Conservation (phyloP, 2,113 vertebrate genomes). For the Petrocephalus microphthalmus region DNA sequence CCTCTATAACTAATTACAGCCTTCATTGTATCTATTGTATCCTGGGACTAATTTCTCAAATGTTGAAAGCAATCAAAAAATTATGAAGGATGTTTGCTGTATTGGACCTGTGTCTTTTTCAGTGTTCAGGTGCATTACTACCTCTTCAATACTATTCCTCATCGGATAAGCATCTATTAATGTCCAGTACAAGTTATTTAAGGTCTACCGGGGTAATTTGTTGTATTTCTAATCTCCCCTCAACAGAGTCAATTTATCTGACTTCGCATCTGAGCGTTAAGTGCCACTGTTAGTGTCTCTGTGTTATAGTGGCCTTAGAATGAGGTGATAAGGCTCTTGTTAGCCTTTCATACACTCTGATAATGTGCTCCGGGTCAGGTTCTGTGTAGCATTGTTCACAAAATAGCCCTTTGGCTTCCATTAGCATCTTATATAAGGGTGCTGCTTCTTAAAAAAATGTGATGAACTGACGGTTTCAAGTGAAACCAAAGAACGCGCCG, state of each 20-base stretch:
- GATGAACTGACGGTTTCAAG: neutral
- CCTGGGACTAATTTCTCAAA: neutral
- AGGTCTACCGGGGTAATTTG: neutral
- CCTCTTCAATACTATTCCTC: neutral
- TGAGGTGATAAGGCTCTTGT: neutral
- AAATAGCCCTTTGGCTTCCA: neutral
- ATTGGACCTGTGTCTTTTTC: neutral
- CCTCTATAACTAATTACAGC: neutral
- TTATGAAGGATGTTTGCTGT: neutral
- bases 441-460: neutral
- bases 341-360: neutral
- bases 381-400: neutral
- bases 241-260: neutral
- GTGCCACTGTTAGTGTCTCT: neutral
- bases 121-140: neutral
- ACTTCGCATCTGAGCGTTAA: neutral
- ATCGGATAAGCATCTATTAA: neutral
- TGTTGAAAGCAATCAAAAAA: neutral
- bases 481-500: neutral
- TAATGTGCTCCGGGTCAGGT: neutral
- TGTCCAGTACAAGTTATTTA: neutral
- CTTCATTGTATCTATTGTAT: neutral
- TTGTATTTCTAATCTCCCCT: neutral
- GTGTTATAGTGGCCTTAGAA: neutral
- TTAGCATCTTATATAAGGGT: neutral